A percentile compares a stretch with the other conserved stretches of the same genome.
phyloP scores from a whole-genome alignment of 2,797 vertebrate genomes.

The Synanceia verrucosa region DNA sequence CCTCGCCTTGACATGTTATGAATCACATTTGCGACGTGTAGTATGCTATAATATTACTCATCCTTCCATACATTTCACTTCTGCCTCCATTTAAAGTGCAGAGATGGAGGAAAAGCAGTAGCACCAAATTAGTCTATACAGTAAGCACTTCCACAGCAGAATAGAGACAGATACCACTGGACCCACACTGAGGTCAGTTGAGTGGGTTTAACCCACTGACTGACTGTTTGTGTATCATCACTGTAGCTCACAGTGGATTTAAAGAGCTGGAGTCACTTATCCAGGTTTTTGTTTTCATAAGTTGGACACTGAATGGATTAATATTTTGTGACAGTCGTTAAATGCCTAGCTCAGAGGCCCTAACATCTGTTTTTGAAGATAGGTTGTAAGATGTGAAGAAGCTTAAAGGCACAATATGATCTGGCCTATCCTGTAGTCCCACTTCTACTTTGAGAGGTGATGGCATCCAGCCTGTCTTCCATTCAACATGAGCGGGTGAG shows the following conservation, averaged over 20 bases:
- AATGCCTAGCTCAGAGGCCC: too few species aligned
- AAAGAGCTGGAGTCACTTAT: background rate
- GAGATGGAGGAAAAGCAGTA: background rate
- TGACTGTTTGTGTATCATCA: background rate
- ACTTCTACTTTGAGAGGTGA: too few species aligned
- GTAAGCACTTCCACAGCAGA: background rate
- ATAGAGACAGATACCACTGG: slow-evolving; percentile 3
- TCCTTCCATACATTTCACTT: background rate
- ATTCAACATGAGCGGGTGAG: too few species aligned
- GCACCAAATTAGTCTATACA: background rate
- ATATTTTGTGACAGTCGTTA: too few species aligned
- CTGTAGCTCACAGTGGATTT: background rate
- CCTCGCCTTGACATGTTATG: background rate
- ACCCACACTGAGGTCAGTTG: background rate
- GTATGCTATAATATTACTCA: background rate
- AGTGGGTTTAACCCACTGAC: slow-evolving; percentile 20
- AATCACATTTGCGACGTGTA: background rate
- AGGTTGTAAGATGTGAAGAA: too few species aligned
- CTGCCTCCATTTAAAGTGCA: background rate
- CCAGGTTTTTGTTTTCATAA: background rate
- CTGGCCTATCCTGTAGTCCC: too few species aligned
- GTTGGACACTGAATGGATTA: background rate
- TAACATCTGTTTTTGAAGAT: too few species aligned
- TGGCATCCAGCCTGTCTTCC: too few species aligned
- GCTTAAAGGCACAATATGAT: too few species aligned